Percentiles rank a stretch among this genome's conserved stretches.
phyloP scores from a whole-genome alignment of 2,797 vertebrate species.

The Eleutherodactylus coqui region DNA sequence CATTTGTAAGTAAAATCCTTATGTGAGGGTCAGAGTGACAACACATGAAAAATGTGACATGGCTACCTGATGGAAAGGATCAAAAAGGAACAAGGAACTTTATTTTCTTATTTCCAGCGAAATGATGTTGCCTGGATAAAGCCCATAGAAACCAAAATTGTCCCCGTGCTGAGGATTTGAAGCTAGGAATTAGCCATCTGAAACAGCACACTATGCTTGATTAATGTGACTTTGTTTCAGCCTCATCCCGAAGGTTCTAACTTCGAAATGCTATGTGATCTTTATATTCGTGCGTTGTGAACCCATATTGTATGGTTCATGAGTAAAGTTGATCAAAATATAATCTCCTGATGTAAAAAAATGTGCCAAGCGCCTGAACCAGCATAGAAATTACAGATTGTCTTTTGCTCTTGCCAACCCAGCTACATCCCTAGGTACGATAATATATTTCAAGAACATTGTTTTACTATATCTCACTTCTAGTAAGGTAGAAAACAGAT shows the following conservation, averaged over 20 bases:
- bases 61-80: slow-evolving; percentile 26
- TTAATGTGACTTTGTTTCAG: slow-evolving; percentile 44
- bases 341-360: slow-evolving; percentile 46
- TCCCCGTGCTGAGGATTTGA: slow-evolving; percentile 25
- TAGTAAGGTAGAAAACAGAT: background rate
- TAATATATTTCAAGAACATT: slow-evolving; percentile 32
- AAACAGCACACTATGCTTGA: slow-evolving; percentile 40
- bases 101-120: slow-evolving; percentile 4
- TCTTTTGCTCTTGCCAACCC: slow-evolving; percentile 14
- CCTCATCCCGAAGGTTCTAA: slow-evolving; percentile 33
- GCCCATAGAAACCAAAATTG: slow-evolving; percentile 13
- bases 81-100: slow-evolving; percentile 23
- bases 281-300: slow-evolving; percentile 47
- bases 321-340: slow-evolving; percentile 51
- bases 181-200: slow-evolving; percentile 35
- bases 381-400: slow-evolving; percentile 35
- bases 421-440: background rate
- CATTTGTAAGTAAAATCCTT: slow-evolving; percentile 57
- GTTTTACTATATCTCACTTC: background rate
- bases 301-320: slow-evolving; percentile 46
- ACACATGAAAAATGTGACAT: slow-evolving; percentile 28
- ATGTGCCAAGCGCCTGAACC: slow-evolving; percentile 14
- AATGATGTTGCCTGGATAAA: slow-evolving; percentile 8
- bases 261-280: slow-evolving; percentile 50
- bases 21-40: slow-evolving; percentile 46